A percentile compares a stretch with the other conserved stretches of the same genome.
phyloP scores from a whole-genome alignment of 1,140 invertebrate genomes.

The Listronotus bonariensis region DNA sequence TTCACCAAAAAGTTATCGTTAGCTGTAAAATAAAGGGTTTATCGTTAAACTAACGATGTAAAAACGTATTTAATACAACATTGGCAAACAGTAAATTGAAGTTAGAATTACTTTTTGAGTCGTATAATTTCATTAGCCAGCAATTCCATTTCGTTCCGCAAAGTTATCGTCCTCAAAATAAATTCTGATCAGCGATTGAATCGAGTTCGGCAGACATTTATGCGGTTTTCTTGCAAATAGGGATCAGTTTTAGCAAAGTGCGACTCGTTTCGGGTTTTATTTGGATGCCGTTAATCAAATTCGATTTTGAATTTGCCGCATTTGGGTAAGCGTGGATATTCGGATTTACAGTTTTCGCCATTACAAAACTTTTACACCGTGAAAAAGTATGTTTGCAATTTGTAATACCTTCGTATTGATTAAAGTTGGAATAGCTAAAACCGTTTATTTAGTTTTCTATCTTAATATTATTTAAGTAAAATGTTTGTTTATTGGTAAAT shows the following conservation, averaged over 20 bases:
- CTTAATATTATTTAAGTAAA: no score
- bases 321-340: not conserved
- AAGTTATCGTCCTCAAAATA: slow-evolving; percentile 8
- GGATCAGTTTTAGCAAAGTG: slow-evolving; percentile 13
- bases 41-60: no score
- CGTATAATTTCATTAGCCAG: not conserved
- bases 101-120: no score
- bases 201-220: slow-evolving; percentile 19
- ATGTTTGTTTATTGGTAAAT: no score
- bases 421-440: not conserved
- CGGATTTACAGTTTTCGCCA: slow-evolving; percentile 3
- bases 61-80: no score
- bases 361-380: no score
- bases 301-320: slow-evolving; percentile 9
- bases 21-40: no score
- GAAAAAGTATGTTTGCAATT: no score
- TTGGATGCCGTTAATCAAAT: slow-evolving; percentile 15
- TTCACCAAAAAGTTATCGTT: no score
- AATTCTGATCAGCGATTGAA: slow-evolving; percentile 10
- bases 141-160: not conserved
- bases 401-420: not conserved
- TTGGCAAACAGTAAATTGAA: no score
- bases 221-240: slow-evolving; percentile 19
- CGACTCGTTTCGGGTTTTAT: slow-evolving; percentile 6
- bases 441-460: no score